Evolutionary conservation across 2,113 vertebrate genomes (phyloP).

Genomic region (Megaleporinus macrocephalus): DNA sequence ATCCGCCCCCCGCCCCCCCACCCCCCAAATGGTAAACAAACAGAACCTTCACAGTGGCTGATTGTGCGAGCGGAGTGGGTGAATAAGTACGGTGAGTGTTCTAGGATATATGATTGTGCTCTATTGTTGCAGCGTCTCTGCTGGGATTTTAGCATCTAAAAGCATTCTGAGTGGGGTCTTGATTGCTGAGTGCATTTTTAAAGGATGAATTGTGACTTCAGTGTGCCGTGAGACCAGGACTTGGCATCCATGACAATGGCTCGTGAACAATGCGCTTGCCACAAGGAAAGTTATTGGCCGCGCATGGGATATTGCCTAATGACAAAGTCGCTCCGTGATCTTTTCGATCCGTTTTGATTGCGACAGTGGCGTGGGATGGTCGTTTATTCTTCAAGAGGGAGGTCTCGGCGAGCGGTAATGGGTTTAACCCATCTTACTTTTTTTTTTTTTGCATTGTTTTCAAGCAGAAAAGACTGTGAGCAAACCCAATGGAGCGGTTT

Average conservation of each 20-base stretch:
- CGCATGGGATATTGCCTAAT: no score
- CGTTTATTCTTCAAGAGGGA: neutral
- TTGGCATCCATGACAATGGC: neutral
- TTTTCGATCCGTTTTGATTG: neutral
- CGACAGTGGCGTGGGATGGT: neutral
- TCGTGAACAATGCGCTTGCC: neutral
- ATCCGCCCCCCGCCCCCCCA: neutral
- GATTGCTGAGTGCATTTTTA: constrained; percentile 1
- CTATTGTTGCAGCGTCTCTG: neutral
- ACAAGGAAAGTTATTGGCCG: neutral
- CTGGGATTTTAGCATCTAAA: constrained; percentile 21
- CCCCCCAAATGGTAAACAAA: constrained; percentile 17
- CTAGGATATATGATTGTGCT: neutral
- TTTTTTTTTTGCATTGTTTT: neutral
- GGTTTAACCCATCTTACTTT: neutral
- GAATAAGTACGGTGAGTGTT: constrained; percentile 22
- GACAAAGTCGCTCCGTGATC: neutral
- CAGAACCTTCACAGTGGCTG: constrained; percentile 8
- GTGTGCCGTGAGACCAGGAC: neutral
- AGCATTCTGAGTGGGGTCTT: neutral
- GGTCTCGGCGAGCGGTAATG: no score
- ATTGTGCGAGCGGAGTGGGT: constrained; percentile 9
- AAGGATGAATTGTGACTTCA: neutral
- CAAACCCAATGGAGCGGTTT: neutral
- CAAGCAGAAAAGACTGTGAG: neutral